Evolutionary conservation across 64 coral and sea anemone genomes (phyloP).

Genomic region (Pachyseris speciosa): DNA sequence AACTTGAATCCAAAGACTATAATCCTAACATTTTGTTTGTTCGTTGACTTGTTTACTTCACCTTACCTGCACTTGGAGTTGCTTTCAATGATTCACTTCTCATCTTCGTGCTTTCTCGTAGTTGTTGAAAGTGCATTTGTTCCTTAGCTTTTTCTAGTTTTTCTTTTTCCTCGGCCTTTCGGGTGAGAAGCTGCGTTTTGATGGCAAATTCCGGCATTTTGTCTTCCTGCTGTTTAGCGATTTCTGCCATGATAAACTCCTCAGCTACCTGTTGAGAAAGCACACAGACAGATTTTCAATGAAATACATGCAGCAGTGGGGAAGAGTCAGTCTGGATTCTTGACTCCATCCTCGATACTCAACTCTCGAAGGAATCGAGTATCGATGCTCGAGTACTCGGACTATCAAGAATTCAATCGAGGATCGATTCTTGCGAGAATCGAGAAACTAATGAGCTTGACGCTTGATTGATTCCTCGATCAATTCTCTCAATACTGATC

Average conservation of each 20-base stretch:
- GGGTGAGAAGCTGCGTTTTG: constrained; percentile 48
- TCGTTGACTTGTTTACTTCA: neutral
- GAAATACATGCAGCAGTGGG: too few relatives aligned
- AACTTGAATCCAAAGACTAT: too few relatives aligned
- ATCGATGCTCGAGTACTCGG: too few relatives aligned
- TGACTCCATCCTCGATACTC: too few relatives aligned
- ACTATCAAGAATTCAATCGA: too few relatives aligned
- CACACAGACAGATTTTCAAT: neutral
- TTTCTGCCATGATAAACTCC: constrained; percentile 50
- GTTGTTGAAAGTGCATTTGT: constrained; percentile 49
- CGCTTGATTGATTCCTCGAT: too few relatives aligned
- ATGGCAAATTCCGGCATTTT: constrained; percentile 67
- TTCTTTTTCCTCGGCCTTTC: constrained; percentile 61
- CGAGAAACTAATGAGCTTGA: too few relatives aligned
- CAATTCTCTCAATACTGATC: neutral
- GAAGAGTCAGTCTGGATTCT: too few relatives aligned
- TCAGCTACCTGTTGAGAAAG: constrained; percentile 37
- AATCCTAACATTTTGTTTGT: too few relatives aligned
- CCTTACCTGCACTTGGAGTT: neutral
- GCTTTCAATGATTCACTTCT: neutral
- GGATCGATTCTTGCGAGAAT: too few relatives aligned
- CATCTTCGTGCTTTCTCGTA: neutral
- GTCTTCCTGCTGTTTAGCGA: constrained; percentile 51
- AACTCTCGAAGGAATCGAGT: too few relatives aligned
- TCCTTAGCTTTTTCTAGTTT: constrained; percentile 59